phyloP scores from a whole-genome alignment of 2,797 vertebrate species.

The Enteromius paludinosus region DNA sequence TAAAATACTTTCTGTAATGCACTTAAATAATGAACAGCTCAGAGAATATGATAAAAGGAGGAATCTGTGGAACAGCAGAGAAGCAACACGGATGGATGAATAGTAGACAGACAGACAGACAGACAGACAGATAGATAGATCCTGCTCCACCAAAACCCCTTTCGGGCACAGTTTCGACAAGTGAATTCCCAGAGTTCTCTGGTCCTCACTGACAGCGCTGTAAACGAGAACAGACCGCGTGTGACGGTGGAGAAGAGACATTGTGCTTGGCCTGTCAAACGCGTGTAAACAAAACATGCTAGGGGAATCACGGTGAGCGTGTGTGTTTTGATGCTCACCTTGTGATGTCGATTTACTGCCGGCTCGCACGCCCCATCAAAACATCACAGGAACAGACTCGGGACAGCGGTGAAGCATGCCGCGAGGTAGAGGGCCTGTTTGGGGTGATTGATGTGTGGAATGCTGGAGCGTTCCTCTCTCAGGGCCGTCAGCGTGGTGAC shows the following conservation, averaged over 20 bases:
- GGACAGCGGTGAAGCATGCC: slow-evolving; percentile 15
- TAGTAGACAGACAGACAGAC: background rate
- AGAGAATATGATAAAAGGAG: background rate
- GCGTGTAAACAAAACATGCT: slow-evolving; percentile 36
- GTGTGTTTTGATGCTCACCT: slow-evolving; percentile 45
- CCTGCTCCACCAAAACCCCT: background rate
- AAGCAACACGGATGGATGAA: background rate
- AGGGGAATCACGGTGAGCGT: slow-evolving; percentile 3
- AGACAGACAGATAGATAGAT: background rate
- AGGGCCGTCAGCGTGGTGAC: background rate
- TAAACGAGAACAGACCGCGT: slow-evolving; percentile 39
- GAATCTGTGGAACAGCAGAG: background rate
- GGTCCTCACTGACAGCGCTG: slow-evolving; percentile 24
- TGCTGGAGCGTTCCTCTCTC: slow-evolving; percentile 26
- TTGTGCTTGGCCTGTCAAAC: slow-evolving; percentile 43
- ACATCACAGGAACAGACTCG: slow-evolving; percentile 9
- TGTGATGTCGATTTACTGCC: slow-evolving; percentile 49
- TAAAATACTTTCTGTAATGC: slow-evolving; percentile 33
- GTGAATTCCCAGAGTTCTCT: slow-evolving; percentile 18
- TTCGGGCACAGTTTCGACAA: background rate
- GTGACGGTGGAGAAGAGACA: slow-evolving; percentile 34
- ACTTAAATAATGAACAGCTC: slow-evolving; percentile 30
- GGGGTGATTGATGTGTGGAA: slow-evolving; percentile 32
- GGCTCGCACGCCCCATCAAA: slow-evolving; percentile 41
- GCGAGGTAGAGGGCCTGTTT: background rate